Evolutionary conservation across 1,140 invertebrate species (phyloP).

Genomic region (Drosophila lowei): DNA sequence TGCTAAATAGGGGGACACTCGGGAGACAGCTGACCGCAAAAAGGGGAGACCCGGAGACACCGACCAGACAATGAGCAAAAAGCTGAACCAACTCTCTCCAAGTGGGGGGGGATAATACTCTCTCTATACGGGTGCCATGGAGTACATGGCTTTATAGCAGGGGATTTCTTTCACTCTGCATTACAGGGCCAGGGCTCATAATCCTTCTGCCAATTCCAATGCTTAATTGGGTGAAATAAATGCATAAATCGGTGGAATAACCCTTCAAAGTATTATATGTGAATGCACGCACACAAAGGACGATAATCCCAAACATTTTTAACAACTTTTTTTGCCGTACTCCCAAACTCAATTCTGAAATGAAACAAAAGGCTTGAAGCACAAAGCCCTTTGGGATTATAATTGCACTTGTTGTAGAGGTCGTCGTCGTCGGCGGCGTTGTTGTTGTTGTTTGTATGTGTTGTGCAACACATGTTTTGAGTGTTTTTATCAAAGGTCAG

Average conservation of each 20-base stretch:
- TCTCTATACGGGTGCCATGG: no score
- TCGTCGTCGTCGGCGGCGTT: not conserved
- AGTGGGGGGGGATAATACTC: not conserved
- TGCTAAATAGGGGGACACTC: slow-evolving; percentile 13
- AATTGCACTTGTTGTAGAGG: slow-evolving; percentile 43
- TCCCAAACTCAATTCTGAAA: not conserved
- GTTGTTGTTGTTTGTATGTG: slow-evolving; percentile 23
- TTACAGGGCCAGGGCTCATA: no score
- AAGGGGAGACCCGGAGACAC: slow-evolving; percentile 1
- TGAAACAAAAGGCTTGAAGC: slow-evolving; percentile 11
- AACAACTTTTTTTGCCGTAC: not conserved
- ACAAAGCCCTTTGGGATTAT: slow-evolving; percentile 42
- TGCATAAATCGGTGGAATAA: not conserved
- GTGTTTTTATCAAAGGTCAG: slow-evolving; percentile 49
- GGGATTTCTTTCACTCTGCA: no score
- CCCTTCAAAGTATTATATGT: not conserved
- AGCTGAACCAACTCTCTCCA: no score
- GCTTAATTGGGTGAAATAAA: no score
- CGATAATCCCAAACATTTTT: slow-evolving; percentile 19
- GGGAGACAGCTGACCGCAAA: slow-evolving; percentile 26
- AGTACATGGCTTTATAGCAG: no score
- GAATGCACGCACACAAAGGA: slow-evolving; percentile 32
- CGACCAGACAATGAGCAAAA: not conserved
- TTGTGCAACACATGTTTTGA: slow-evolving; percentile 46
- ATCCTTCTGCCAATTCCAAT: no score